Base-by-base conservation (phyloP, 1,140 invertebrate species). In the Whitmania pigra region DNA sequence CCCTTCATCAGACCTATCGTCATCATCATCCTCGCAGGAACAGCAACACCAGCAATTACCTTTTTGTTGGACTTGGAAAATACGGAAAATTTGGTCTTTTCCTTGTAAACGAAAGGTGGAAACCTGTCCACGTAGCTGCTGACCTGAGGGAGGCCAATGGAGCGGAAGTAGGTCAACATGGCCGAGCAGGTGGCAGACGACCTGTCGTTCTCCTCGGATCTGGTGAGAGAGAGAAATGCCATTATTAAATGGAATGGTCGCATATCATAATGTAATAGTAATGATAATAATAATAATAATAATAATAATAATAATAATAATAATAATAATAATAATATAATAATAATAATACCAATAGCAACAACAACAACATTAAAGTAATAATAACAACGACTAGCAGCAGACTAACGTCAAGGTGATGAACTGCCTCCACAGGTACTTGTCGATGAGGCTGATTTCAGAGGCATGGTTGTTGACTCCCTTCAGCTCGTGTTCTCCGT, bases 401-500 rank as follows among this genome's bases (percentile, higher is more conserved):
- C 20, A 3, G 31, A 74, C 63, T 71, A 66, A 89, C 88, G 88
- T 79, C 75, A 87, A 86, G 25, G 84, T 83, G 74, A 90, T 88
- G 76, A 91, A 82, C 77, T 88, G 88, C 54, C 88, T 88, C 75
- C 89, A 78, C 57, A 93, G 84, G 74, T 87, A 86, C 76, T 81
- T 86, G 82, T 92, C 87, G 74, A 90, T 84, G 75, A 90, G 87
- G 82, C 88, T 87, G 60, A 86, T 82, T 83, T 95, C 90, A 81
- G 88, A 88, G 57, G 84, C 79, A 83, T 90, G 91, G 78, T 95
- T 92, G 67, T 88, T 86, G 76, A 88, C 88, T 78, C 90, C 88
- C 74, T 88, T 86, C 6, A 97, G 83, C 73, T 89, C 87, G 60
- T 86, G 83, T 80, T 93, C 91, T n/a, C 93, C 93, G 84, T 92